Percentiles rank a stretch among this genome's conserved stretches.
Evolutionary conservation across 1,140 invertebrate genomes (phyloP).

Genomic region (Sipha flava): DNA sequence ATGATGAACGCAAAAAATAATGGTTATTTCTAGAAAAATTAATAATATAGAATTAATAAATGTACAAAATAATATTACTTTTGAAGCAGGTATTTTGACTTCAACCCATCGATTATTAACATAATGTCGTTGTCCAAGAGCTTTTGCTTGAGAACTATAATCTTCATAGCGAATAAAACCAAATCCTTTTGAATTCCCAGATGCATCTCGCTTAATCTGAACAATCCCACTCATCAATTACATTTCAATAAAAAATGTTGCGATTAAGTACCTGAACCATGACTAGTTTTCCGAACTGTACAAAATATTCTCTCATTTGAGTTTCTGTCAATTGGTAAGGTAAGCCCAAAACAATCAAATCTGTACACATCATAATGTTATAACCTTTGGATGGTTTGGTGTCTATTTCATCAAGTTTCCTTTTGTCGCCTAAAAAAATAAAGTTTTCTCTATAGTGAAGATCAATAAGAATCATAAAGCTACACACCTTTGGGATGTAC

Average conservation of each 20-base stretch:
- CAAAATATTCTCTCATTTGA: slow-evolving; percentile 89
- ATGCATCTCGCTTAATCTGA: slow-evolving; percentile 63
- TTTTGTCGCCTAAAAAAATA: slow-evolving; percentile 78
- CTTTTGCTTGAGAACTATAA: slow-evolving; percentile 56
- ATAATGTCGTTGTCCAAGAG: slow-evolving; percentile 60
- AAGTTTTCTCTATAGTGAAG: no score
- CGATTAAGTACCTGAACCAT: slow-evolving; percentile 77
- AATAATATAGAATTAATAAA: no score
- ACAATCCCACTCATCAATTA: neutral
- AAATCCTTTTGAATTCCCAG: slow-evolving; percentile 69
- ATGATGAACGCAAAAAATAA: no score
- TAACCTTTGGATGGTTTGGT: slow-evolving; percentile 81
- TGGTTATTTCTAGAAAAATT: no score
- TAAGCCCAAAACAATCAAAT: slow-evolving; percentile 92
- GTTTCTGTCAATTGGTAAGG: slow-evolving; percentile 97
- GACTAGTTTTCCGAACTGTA: slow-evolving; percentile 88
- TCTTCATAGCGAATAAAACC: slow-evolving; percentile 72
- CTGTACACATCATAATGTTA: slow-evolving; percentile 84
- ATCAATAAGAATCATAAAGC: neutral
- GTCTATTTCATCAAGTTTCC: slow-evolving; percentile 91
- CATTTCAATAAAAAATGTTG: neutral
- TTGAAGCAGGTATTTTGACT: slow-evolving; percentile 67
- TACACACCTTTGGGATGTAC: slow-evolving; percentile 85
- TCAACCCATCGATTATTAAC: slow-evolving; percentile 74
- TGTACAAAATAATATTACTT: slow-evolving; percentile 46